Percentiles rank a stretch among this genome's conserved stretches.
These are phyloP conservation scores for Opisthograptis luteolata DNA, from an alignment of 2,888 invertebrate genomes.

Conservation along the genomic window DNA sequence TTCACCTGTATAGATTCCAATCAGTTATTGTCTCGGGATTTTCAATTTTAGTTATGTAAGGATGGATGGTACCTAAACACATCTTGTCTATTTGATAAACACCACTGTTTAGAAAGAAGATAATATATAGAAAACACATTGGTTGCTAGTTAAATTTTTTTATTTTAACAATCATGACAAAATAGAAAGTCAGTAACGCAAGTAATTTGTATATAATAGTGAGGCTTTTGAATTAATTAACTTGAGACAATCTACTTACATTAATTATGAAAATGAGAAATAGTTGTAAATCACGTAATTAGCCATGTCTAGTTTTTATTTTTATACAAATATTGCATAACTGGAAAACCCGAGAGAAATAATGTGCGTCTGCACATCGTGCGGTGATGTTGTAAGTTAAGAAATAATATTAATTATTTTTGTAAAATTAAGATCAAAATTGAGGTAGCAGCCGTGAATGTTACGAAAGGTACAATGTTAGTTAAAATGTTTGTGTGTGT, in stretches of 20 bases:
- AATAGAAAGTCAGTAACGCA: constrained; percentile 21
- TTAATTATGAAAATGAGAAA: constrained; percentile 26
- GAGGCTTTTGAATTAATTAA: constrained; percentile 41
- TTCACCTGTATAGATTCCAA: constrained; percentile 45
- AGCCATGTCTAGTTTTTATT: constrained; percentile 28
- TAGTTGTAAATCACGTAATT: constrained; percentile 25
- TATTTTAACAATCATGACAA: too few species aligned
- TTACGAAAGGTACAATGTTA: constrained; percentile 77
- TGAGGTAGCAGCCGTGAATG: constrained; percentile 65
- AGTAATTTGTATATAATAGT: constrained; percentile 54
- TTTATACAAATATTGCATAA: constrained; percentile 19
- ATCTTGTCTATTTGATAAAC: background rate
- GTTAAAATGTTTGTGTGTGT: constrained; percentile 70
- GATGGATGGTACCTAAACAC: background rate
- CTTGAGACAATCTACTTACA: constrained; percentile 31
- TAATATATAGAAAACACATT: background rate
- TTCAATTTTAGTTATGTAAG: constrained; percentile 12
- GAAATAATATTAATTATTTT: constrained; percentile 74
- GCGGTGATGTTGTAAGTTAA: constrained; percentile 74
- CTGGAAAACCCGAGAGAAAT: background rate
- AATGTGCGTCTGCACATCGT: constrained; percentile 65
- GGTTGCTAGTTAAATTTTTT: constrained; percentile 14
- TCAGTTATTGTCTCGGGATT: constrained; percentile 12
- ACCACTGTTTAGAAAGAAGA: background rate
- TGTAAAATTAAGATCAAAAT: constrained; percentile 72